Evolutionary conservation across 2,888 invertebrate species (phyloP), one percentile per base, ranked within the genome.

Genomic region (Diplolepis rosae): DNA sequence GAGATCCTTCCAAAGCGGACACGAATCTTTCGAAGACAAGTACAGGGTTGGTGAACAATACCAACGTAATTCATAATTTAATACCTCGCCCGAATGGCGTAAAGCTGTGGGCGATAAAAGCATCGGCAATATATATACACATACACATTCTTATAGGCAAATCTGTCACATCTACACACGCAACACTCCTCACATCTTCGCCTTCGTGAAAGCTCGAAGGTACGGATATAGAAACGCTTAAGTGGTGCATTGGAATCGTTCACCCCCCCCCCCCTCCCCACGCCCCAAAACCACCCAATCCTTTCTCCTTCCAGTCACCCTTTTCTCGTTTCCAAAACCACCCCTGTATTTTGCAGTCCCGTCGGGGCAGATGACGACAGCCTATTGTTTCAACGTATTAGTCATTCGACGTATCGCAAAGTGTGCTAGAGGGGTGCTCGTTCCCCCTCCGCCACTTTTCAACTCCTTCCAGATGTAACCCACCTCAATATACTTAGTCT

Each of bases 331-430:
- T 73, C 75, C 77, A 74, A 76, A 79, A 76, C 77, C 73, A 77
- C 70, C 78, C 80, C 80, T 83, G 81, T 83, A 68, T 76, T 73
- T 76, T 68, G 75, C 77, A 83, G 80, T 83, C 80, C 84, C 85
- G 81, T 83, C 84, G 84, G 79, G 81, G 82, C 82, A 80, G 77
- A 77, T 83, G 85, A 87, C 87, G 86, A 85, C 85, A 84, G 87
- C 86, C 88, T 85, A 88, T 88, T 88, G 87, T 88, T 88, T 87
- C 88, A 85, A 82, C 87, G 86, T 88, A 88, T 88, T 88, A 88
- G 88, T 88, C 87, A 88, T 88, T 88, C 87, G 86, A 86, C 86
- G 84, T 87, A 87, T 88, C 84, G 87, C 83, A 86, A 87, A 88
- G 85, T 85, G 87, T 85, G 80, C 84, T 84, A 81, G 77, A 79